Base-by-base conservation (phyloP, 2,113 vertebrate genomes). In the Megalops atlanticus region DNA sequence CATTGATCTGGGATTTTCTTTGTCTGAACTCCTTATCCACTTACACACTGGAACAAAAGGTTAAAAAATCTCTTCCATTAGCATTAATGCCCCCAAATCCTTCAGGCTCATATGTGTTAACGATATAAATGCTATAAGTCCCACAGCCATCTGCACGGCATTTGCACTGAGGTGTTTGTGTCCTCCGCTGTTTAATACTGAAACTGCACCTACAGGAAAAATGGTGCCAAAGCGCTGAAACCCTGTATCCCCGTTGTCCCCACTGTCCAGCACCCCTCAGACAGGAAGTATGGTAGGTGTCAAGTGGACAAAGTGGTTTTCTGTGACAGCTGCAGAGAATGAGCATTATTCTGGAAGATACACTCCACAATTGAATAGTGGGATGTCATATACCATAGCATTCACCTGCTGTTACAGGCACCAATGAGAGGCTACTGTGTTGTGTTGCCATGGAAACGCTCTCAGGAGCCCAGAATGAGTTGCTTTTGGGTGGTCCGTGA, bases 101-200 rank as follows among this genome's bases (percentile, higher is more conserved):
- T 47, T 39, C 2, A 38, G 35, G 16, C 75, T 49, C 52, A 4
- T 58, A 52, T 18, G 16, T 47, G 24, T 58, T 39, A 39, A n/a
- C 36, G 40, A 27, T 24, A 74, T 73, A 41, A 74, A 43, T 41
- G 72, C 72, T 74, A 1, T 74, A 74, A 39, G 58, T 78, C 58
- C 58, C 24, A 10, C 31, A 8, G 21, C 52, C 52, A 58, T n/a
- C 27, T 64, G 58, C 58, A 64, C 58, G 6, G 5, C 12, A 11
- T 64, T n/a, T n/a, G n/a, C n/a, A n/a, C n/a, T n/a, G n/a, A n/a
- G 58, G 31, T n/a, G n/a, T 64, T 11, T 64, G 58, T 64, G 58
- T 31, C 27, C 58, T 64, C 6, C 12, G 58, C 58, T 64, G 7
- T 64, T 64, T 64, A 31, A 24, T 11, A 24, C 58, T 24, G 2